These are phyloP conservation scores for Centropus unirufus DNA, from an alignment of 2,113 vertebrate species.

Conservation along the genomic window DNA sequence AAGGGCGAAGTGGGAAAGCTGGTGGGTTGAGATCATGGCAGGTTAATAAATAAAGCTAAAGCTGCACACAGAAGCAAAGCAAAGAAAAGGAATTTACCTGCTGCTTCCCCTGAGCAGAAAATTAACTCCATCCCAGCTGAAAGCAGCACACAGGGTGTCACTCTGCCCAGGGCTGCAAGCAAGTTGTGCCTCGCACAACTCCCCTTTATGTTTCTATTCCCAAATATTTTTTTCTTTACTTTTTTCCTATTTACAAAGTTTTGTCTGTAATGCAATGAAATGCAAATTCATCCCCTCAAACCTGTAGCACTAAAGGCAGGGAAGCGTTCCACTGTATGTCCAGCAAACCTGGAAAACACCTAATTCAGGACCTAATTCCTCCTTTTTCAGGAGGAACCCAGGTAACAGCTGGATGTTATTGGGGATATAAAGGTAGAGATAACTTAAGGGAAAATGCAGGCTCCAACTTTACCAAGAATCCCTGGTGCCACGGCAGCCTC, in stretches of 20 bases:
- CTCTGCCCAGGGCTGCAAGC: neutral
- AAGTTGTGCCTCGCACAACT: rapidly evolving
- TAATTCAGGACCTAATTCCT: neutral
- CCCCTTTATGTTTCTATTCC: rapidly evolving
- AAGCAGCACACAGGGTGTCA: too few relatives aligned
- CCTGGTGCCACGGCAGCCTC: neutral
- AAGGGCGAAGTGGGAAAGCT: too few relatives aligned
- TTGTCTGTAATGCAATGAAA: rapidly evolving
- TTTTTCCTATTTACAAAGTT: neutral
- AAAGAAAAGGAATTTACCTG: too few relatives aligned
- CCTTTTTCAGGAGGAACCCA: neutral
- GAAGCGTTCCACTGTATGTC: rapidly evolving
- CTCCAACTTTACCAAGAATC: neutral
- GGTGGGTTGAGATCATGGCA: too few relatives aligned
- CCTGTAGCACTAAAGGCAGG: rapidly evolving
- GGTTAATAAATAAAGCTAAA: too few relatives aligned
- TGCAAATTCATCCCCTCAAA: neutral
- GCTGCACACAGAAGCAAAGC: too few relatives aligned
- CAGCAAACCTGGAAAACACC: neutral
- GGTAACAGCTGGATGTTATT: rapidly evolving
- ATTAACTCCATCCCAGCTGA: too few relatives aligned
- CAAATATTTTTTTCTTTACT: rapidly evolving
- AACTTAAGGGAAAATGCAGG: neutral
- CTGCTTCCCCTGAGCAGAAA: too few relatives aligned
- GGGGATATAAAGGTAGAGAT: rapidly evolving